Base-by-base conservation (phyloP, 2,888 invertebrate species). In the Imbricaverruca yamaguchii region DNA sequence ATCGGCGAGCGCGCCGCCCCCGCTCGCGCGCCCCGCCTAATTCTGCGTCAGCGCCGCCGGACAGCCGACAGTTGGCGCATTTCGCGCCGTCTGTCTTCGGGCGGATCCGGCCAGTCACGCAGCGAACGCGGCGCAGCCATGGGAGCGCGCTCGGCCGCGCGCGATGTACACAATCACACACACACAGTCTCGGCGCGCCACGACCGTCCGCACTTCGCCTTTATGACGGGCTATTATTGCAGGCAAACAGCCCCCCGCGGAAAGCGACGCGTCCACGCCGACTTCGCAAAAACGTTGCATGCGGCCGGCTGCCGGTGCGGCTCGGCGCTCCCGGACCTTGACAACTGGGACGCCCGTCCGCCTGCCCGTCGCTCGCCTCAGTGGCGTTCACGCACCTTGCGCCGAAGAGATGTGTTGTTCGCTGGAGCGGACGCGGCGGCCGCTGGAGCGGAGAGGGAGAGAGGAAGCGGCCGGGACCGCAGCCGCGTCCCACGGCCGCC, bases 181-280 rank as follows among this genome's bases (percentile, higher is more conserved):
- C 69, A 69, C 39, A 69, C 69, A 69, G 18, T 69, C 39, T 69
- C n/a, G 59, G 59, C 39, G 15, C 69, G 69, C 39, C 39, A 11
- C 69, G 69, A 2, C 69, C 18, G 39, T 69, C 39, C 39, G 39
- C 39, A 39, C 69, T 13, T 69, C 69, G 39, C 69, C 3, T 69
- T 69, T 69, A 69, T 53, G 69, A 69, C 69, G 18, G 69, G 69
- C 39, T 53, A 69, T 69, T 39, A 69, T 69, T 69, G 69, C 69
- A 69, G 69, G 69, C 39, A 39, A 11, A 11, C 11, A 69, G 39
- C 39, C 39, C 13, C 69, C 69, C 69, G 39, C 69, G 15, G 39
- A 69, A 69, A 69, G 15, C 39, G 15, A 39, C 39, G 39, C 39
- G 69, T 69, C 69, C 15, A 39, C 18, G 23, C 69, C 15, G 39